Base-by-base conservation (phyloP, 1,140 invertebrate genomes). In the Grapholita molesta region DNA sequence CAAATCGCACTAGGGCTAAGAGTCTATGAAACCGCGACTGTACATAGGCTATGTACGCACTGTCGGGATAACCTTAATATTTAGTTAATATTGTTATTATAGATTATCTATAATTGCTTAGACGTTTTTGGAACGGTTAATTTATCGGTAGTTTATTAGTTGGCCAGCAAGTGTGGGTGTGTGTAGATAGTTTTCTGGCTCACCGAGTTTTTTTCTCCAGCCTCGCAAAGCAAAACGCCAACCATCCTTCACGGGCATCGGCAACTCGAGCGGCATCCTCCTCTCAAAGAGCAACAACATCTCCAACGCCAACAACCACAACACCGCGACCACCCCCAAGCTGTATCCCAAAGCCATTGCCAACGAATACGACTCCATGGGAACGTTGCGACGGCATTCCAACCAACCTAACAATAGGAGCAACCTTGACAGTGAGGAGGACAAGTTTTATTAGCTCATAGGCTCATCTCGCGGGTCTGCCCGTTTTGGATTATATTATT, bases 301-400 rank as follows among this genome's bases (percentile, higher is more conserved):
- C 42, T 79, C 84, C 0, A 93, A 94, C 28, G 81, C 82, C 0
- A 92, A 94, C 18, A 94, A 95, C 73, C 93, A 94, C 35, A 95
- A 89, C 6, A 64, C 80, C 0, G 77, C 92, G 2, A 91, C 92
- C 1, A 94, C 94, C 11, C 93, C 94, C 9, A 95, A 95, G 68
- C 80, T 94, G 2, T 94, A 94, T 74, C 95, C 94, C 30, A 95
- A 95, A 81, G 94, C 93, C 70, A 93, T 94, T 75, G 91, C 93
- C n/a, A 93, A 93, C 55, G 96, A 97, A 67, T 96, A 96, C 73
- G 96, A 97, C 78, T 95, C 95, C 0, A 84, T 89, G 76, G 94
- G 95, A 2, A 97, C 96, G 0, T 88, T 97, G 42, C 95, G 96
- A 78, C 90, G 96, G 38, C 96, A 97, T 81, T 96, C 96, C 78